Conservation (phyloP, 1,140 invertebrate genomes). For the Chironomus tepperi region DNA sequence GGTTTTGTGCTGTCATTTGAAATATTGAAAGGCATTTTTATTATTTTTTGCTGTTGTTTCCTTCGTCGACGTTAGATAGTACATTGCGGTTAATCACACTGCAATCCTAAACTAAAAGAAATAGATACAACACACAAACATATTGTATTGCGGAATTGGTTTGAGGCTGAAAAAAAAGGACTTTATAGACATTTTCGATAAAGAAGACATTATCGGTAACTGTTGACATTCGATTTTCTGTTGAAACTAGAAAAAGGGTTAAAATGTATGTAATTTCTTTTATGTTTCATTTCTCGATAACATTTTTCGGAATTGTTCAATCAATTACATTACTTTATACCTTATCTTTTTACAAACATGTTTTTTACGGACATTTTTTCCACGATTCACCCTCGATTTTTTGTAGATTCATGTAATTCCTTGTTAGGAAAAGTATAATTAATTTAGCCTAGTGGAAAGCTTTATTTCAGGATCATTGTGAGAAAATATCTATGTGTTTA, state of each 20-base stretch:
- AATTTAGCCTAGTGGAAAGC: no score
- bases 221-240: not conserved
- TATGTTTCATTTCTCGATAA: conserved; percentile 4
- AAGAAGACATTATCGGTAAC: conserved; percentile 21
- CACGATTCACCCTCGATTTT: no score
- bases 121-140: not conserved
- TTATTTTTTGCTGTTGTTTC: not conserved
- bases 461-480: no score
- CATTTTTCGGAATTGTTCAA: not conserved
- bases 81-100: not conserved
- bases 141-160: not conserved
- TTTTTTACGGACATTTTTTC: no score
- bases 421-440: no score
- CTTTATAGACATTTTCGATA: conserved; percentile 5
- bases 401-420: no score
- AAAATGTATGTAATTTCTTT: conserved; percentile 18
- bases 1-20: conserved; percentile 16
- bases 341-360: not conserved
- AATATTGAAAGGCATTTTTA: conserved; percentile 11
- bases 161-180: not conserved
- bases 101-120: not conserved
- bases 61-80: not conserved
- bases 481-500: no score
- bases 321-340: conserved; percentile 10
- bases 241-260: not conserved